A percentile compares a stretch with the other conserved stretches of the same genome.
phyloP scores from a whole-genome alignment of 2,888 invertebrate species.

The Phytoseiulus persimilis region DNA sequence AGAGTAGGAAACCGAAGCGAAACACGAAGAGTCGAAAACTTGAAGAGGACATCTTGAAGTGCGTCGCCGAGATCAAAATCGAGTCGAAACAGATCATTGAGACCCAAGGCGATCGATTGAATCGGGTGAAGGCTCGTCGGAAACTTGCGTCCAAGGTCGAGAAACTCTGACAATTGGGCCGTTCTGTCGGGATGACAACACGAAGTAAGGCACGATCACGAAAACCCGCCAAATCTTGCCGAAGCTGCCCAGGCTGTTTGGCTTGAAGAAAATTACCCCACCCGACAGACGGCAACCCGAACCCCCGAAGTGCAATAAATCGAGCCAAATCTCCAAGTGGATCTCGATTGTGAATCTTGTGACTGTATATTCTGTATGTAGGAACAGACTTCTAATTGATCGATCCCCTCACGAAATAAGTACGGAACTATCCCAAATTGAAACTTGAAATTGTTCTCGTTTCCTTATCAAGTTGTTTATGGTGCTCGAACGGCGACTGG shows the following conservation, averaged over 20 bases:
- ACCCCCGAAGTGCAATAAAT: background rate
- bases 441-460: background rate
- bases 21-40: background rate
- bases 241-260: slow-evolving; percentile 27
- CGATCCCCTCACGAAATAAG: background rate
- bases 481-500: background rate
- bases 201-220: slow-evolving; percentile 6
- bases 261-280: background rate
- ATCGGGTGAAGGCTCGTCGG: slow-evolving; percentile 45
- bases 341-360: background rate
- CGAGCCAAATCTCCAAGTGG: background rate
- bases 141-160: slow-evolving; percentile 8
- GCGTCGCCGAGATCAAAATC: slow-evolving; percentile 16
- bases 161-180: slow-evolving; percentile 21
- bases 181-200: slow-evolving; percentile 21
- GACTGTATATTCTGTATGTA: background rate
- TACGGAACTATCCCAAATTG: background rate
- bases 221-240: background rate
- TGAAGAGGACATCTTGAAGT: slow-evolving; percentile 27
- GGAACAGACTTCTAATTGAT: background rate
- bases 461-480: background rate
- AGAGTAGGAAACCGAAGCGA: background rate
- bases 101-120: slow-evolving; percentile 46
- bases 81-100: slow-evolving; percentile 40
- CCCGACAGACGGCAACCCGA: background rate